Evolutionary conservation across 2,113 vertebrate species (phyloP).

Genomic region (Paradoxurus hermaphroditus): DNA sequence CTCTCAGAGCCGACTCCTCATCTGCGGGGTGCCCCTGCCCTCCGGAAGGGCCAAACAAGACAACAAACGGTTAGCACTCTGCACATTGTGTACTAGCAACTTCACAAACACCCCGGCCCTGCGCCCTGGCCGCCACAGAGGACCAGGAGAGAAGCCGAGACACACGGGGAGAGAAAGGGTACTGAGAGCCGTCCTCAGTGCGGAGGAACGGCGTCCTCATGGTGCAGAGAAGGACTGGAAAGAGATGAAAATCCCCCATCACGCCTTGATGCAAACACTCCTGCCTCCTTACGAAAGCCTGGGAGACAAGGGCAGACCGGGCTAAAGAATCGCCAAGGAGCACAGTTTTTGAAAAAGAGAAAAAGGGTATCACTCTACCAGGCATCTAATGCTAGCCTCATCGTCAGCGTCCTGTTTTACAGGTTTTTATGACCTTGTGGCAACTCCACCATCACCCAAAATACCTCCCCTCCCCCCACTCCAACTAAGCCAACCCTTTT

Average conservation of each 20-base stretch:
- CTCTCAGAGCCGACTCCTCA: not conserved
- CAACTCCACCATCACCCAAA: not conserved
- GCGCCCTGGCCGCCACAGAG: not conserved
- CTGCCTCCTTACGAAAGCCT: too few relatives aligned
- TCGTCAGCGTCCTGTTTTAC: not conserved
- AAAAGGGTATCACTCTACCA: not conserved
- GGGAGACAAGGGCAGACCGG: not conserved
- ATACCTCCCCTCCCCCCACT: not conserved
- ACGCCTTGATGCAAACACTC: rapidly evolving
- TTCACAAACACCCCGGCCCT: not conserved
- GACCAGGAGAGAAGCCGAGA: not conserved
- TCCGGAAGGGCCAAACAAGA: not conserved
- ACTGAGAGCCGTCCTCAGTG: rapidly evolving
- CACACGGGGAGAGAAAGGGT: rapidly evolving
- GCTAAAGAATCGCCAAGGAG: not conserved
- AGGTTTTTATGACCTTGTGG: not conserved
- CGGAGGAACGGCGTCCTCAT: not conserved
- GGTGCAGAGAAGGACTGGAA: not conserved
- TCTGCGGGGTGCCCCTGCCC: not conserved
- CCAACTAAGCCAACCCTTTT: not conserved
- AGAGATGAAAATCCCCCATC: not conserved
- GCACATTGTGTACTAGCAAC: not conserved
- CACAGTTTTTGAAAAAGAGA: not conserved
- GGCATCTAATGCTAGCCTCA: not conserved
- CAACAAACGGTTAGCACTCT: too few relatives aligned